Evolutionary conservation across 1,140 invertebrate species (phyloP), one percentile per base, ranked within the genome.

Genomic region (Palaemon carinicauda): DNA sequence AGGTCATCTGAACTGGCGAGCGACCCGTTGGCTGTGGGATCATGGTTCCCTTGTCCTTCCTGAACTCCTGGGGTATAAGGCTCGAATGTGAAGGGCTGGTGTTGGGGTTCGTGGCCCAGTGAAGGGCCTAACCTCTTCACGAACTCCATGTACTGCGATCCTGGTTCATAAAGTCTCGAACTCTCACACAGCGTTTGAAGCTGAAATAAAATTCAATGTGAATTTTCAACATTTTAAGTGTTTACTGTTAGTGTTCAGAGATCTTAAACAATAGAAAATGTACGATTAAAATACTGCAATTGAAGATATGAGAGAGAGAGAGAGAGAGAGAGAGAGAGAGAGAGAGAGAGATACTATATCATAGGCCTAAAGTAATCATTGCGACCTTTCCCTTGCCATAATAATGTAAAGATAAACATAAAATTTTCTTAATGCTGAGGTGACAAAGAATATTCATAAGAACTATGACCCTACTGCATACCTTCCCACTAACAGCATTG

Each of bases 61-160:
- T 65, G 69, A 33, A 52, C 74, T 4, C 84, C 88, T 29, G 89
- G 88, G 10, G 89, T 89, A 84, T 90, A 93, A 9, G 92, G 91
- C 90, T 93, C 92, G 90, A 93, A 93, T 12, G 89, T 89, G 89
- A 93, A 93, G 12, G 91, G 91, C 31, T 91, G 90, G 54, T 90
- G 82, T 31, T 24, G 73, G 3, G 80, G 54, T 31, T 89, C 86
- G 17, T 21, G 41, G n/a, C 52, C 50, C 29, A 51, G 51, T n/a
- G 81, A 60, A 1, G 84, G 75, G 27, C 82, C 80, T 5, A 93
- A 82, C 50, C 92, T 89, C 71, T 91, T 91, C 12, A 93, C 92
- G 91, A 92, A 94, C 86, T 94, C 93, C 71, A 92, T 91, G 89
- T 93, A 94, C 89, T 93, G 92, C 17, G 91, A 91, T 7, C 93